Percentiles rank a stretch among this genome's conserved stretches.
phyloP scores from a whole-genome alignment of 1,140 invertebrate genomes.

The Trichoplusia ni region DNA sequence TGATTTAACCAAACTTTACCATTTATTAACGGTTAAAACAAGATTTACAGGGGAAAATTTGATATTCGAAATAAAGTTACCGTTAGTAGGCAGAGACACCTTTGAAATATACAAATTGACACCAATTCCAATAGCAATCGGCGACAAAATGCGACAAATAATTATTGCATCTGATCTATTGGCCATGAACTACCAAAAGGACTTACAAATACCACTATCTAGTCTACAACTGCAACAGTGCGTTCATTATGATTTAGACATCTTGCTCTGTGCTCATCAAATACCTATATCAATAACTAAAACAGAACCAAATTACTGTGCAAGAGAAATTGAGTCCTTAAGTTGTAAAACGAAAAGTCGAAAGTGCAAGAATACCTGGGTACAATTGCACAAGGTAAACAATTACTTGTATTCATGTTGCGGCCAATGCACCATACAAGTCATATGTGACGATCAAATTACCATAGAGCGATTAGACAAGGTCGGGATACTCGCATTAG shows the following conservation, averaged over 20 bases:
- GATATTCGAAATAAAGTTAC: conserved; percentile 33
- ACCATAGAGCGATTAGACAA: conserved; percentile 2
- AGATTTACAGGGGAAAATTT: conserved; percentile 24
- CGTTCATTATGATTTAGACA: too few relatives aligned
- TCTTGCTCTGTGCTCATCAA: too few relatives aligned
- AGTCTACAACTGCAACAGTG: too few relatives aligned
- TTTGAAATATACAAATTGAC: conserved; percentile 30
- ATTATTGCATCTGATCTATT: conserved; percentile 5
- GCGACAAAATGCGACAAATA: conserved; percentile 7
- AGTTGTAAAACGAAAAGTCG: background rate
- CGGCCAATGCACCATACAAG: background rate
- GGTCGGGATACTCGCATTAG: conserved; percentile 3
- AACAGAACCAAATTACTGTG: too few relatives aligned
- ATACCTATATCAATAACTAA: too few relatives aligned
- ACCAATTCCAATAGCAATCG: conserved; percentile 14
- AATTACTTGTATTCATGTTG: background rate
- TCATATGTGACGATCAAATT: conserved; percentile 8
- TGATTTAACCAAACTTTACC: conserved; percentile 26
- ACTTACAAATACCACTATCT: background rate
- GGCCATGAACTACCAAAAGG: conserved; percentile 29
- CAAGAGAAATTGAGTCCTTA: background rate
- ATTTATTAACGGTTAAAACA: conserved; percentile 31
- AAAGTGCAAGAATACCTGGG: background rate
- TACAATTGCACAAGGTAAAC: background rate
- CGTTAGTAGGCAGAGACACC: conserved; percentile 23